Conservation (phyloP, 2,797 vertebrate species). For the Galaxias olidus region DNA sequence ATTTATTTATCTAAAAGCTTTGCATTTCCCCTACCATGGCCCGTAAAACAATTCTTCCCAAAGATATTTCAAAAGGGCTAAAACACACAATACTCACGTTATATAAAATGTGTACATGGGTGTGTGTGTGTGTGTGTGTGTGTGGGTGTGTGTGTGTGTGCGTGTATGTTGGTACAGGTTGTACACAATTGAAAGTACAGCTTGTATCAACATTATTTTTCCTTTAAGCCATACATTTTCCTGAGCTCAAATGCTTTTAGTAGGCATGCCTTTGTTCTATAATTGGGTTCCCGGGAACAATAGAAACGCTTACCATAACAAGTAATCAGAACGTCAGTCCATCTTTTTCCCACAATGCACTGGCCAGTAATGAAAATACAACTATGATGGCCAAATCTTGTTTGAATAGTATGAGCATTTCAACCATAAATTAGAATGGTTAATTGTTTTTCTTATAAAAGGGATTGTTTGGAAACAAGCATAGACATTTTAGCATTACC, state of each 20-base stretch:
- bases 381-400: constrained; percentile 12
- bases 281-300: constrained; percentile 57
- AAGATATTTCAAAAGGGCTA: constrained; percentile 50
- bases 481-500: not conserved
- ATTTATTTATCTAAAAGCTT: constrained; percentile 40
- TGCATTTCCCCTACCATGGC: constrained; percentile 37
- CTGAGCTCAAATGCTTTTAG: constrained; percentile 37
- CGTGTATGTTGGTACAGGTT: constrained; percentile 4
- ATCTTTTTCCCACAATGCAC: constrained; percentile 35
- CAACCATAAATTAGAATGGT: not conserved
- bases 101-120: constrained; percentile 6
- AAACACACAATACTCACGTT: constrained; percentile 35
- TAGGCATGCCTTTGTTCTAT: constrained; percentile 51
- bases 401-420: constrained; percentile 20
- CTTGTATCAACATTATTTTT: constrained; percentile 35
- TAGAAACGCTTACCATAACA: constrained; percentile 53
- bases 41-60: constrained; percentile 53
- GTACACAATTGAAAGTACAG: constrained; percentile 29
- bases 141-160: constrained; percentile 12
- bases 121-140: constrained; percentile 7
- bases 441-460: too few species aligned
- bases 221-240: constrained; percentile 42
- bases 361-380: constrained; percentile 24
- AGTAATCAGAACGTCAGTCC: constrained; percentile 49
- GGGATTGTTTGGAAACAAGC: constrained; percentile 1